Conservation (phyloP, 2,113 vertebrate species). For the Tychaedon coryphoeus region DNA sequence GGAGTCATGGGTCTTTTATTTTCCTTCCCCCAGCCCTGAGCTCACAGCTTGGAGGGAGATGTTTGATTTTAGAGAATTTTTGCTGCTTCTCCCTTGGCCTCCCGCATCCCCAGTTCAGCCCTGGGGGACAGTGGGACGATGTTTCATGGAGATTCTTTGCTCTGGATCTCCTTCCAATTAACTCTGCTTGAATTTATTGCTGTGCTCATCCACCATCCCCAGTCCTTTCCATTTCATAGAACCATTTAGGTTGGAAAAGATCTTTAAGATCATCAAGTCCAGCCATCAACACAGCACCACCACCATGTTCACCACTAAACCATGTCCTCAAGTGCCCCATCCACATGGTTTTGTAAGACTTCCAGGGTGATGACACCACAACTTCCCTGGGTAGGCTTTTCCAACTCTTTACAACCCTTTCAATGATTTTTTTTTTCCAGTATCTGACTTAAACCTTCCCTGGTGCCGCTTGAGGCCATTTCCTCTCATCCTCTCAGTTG, state of each 20-base stretch:
- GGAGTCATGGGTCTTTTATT: background rate
- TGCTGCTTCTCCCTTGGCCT: background rate
- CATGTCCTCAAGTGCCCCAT: background rate
- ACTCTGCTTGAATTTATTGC: background rate
- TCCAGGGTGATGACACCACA: background rate
- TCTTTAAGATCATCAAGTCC: background rate
- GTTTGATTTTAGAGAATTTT: background rate
- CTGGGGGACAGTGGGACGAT: background rate
- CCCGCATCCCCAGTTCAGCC: background rate
- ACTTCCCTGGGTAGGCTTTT: background rate
- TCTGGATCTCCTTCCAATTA: background rate
- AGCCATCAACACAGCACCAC: background rate
- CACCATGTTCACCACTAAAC: background rate
- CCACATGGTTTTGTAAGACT: background rate
- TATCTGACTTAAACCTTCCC: background rate
- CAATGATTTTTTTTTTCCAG: rapidly evolving
- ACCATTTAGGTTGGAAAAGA: background rate
- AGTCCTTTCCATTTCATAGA: background rate
- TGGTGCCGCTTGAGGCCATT: background rate
- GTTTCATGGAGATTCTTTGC: background rate
- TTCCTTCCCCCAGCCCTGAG: background rate
- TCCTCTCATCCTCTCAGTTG: background rate
- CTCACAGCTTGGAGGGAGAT: background rate
- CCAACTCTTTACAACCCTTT: background rate
- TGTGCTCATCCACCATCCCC: background rate